These are phyloP conservation scores for Oreochromis aureus DNA, from an alignment of 2,113 vertebrate genomes.

Conservation along the genomic window DNA sequence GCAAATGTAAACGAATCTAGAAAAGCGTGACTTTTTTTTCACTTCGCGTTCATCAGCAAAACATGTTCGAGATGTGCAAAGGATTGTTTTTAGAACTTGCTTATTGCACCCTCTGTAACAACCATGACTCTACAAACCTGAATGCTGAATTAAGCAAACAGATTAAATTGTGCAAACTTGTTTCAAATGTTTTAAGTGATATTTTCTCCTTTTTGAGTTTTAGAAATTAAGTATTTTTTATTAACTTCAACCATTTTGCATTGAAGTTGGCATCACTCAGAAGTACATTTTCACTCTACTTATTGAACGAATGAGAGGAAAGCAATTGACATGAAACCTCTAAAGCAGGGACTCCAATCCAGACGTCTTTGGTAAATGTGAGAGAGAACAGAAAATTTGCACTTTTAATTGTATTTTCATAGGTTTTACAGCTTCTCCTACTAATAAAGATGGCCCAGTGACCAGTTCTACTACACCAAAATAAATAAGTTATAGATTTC, in stretches of 20 bases:
- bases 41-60: background rate
- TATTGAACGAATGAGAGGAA: accelerated
- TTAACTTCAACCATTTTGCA: background rate
- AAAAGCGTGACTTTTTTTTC: background rate
- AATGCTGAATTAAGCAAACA: background rate
- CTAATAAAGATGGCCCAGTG: background rate
- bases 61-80: accelerated
- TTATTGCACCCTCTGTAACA: background rate
- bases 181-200: background rate
- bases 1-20: background rate
- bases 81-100: background rate
- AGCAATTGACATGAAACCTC: accelerated
- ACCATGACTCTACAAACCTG: accelerated
- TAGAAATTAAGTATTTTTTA: background rate
- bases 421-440: no score
- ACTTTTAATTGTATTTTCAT: no score
- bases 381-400: no score
- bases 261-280: background rate
- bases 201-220: background rate
- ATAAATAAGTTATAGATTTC: background rate
- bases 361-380: background rate
- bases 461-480: background rate
- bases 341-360: background rate
- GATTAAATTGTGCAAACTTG: background rate
- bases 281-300: background rate